These are phyloP conservation scores for Dryobota labecula DNA, from an alignment of 2,888 invertebrate genomes.

Conservation along the genomic window DNA sequence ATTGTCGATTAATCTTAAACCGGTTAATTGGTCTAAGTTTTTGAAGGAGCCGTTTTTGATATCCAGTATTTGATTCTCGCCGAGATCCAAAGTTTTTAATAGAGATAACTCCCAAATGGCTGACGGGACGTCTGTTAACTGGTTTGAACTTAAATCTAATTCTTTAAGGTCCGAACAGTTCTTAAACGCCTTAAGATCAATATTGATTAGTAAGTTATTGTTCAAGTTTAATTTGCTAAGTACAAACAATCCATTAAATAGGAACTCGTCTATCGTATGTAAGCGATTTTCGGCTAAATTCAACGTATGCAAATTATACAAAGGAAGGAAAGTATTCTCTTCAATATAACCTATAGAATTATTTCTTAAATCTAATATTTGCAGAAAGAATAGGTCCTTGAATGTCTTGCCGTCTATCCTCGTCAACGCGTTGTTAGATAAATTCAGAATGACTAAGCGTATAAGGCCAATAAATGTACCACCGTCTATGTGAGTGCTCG, in stretches of 20 bases:
- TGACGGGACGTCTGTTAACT: conserved; percentile 94
- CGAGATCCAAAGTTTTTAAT: conserved; percentile 96
- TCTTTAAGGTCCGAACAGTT: conserved; percentile 97
- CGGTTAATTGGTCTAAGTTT: conserved; percentile 96
- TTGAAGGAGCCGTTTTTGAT: conserved; percentile 96
- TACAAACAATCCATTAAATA: conserved; percentile 96
- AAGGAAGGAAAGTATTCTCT: conserved; percentile 96
- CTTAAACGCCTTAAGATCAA: conserved; percentile 95
- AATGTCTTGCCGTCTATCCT: conserved; percentile 96
- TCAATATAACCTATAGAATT: conserved; percentile 97
- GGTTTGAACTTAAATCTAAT: conserved; percentile 96
- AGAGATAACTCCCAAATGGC: conserved; percentile 95
- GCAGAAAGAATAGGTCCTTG: conserved; percentile 96
- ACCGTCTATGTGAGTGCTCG: conserved; percentile 95
- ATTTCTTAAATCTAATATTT: conserved; percentile 96
- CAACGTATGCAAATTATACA: conserved; percentile 97
- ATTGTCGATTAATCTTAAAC: conserved; percentile 96
- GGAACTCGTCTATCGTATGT: conserved; percentile 94
- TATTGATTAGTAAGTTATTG: conserved; percentile 94
- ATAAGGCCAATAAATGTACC: conserved; percentile 96
- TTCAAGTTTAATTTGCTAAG: conserved; percentile 96
- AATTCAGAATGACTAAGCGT: conserved; percentile 95
- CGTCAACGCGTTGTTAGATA: conserved; percentile 96
- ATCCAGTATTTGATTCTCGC: conserved; percentile 96
- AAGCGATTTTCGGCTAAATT: conserved; percentile 97